A percentile compares a stretch with the other conserved stretches of the same genome.
Evolutionary conservation across 2,113 vertebrate species (phyloP).

Genomic region (Corythornis madagascariensis): DNA sequence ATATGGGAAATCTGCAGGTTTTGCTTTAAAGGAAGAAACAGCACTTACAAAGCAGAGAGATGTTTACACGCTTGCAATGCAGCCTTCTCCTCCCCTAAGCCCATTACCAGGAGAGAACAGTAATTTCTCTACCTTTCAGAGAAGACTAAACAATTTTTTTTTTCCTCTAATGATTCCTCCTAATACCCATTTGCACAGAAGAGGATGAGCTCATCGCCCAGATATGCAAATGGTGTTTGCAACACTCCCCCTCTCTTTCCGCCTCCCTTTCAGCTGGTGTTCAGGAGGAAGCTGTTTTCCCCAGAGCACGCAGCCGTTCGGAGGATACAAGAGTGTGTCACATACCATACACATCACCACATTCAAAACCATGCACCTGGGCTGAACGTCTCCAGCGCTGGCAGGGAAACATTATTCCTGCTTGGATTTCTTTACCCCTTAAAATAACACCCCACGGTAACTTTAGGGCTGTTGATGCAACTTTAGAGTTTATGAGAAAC

Average conservation of each 20-base stretch:
- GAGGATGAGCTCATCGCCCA: constrained; percentile 22
- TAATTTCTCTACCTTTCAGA: background rate
- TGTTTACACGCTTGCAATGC: background rate
- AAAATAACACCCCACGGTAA: background rate
- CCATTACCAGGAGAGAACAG: background rate
- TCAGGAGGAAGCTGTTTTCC: background rate
- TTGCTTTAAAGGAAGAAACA: background rate
- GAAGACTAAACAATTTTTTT: background rate
- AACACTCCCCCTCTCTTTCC: background rate
- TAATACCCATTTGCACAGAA: background rate
- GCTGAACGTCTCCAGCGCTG: background rate
- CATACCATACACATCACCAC: background rate
- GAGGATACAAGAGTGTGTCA: accelerated
- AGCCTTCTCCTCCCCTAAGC: background rate
- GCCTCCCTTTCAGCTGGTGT: accelerated
- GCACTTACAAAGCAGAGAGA: background rate
- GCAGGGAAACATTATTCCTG: background rate
- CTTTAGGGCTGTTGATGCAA: background rate
- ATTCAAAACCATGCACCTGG: background rate
- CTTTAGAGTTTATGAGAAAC: background rate
- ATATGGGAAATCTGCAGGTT: background rate
- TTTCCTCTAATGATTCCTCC: background rate
- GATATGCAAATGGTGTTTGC: background rate
- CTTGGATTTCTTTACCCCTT: background rate
- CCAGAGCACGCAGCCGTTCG: accelerated